Base-by-base conservation (phyloP, 2,797 vertebrate genomes). In the Xiphophorus birchmanni region DNA sequence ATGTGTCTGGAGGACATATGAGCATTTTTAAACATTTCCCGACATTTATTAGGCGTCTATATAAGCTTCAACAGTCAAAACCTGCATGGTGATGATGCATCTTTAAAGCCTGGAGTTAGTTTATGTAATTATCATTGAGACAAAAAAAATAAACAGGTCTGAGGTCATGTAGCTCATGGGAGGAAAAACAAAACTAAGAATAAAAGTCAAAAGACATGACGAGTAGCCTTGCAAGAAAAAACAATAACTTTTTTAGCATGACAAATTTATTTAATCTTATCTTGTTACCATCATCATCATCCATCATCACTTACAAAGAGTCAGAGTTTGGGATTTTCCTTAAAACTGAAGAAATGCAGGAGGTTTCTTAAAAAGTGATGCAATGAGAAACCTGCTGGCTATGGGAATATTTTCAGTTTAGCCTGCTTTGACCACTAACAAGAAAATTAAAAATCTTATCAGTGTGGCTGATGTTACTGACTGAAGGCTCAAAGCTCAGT, bases 211-310 rank as follows among this genome's bases (percentile, higher is more conserved):
- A 15, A 13, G 26, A 26, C 13, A 26, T 42, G 40, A 44, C 42
- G 2, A n/a, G 26, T 15, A 44, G 40, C 67, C 67, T 15, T 44
- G 12, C 56, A 40, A 69, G 18, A 12, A 40, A 21, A 67, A 69
- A 23, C 37, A 42, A 69, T 13, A 89, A 76, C 10, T 86, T 77
- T 90, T 91, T 92, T 82, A 77, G 77, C 56, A 74, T 80, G 63
- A 82, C 81, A 84, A 88, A 93, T 88, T 0, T 90, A 89, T 87
- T 91, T 80, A 82, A 81, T 82, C 71, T 86, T 45, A 7, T 60
- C 71, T 56, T n/a, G 54, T 11, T 56, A n/a, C 26, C 26, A n/a
- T 56, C 5, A 8, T 52, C 50, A 52, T 52, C 21, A 52, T 56
- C 54, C 54, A 56, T 56, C 54, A n/a, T 13, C 23, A 58, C 21